Evolutionary conservation across 2,888 invertebrate species (phyloP).

Genomic region (Norana najaformis): DNA sequence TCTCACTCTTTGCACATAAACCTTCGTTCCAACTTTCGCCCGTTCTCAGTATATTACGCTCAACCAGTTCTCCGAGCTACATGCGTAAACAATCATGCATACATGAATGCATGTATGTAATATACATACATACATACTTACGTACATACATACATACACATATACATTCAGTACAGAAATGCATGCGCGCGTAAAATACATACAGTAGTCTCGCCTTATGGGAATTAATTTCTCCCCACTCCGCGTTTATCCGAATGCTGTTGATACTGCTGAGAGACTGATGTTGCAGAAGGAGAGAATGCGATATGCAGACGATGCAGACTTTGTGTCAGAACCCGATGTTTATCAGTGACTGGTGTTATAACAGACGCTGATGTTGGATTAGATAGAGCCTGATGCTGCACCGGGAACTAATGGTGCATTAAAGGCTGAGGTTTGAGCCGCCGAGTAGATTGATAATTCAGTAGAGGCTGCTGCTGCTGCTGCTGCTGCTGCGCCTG

Average conservation of each 20-base stretch:
- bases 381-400: neutral
- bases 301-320: neutral
- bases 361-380: neutral
- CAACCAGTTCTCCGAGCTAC: too few species aligned
- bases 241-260: neutral
- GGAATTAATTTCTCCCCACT: too few species aligned
- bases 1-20: too few species aligned
- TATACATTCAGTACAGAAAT: neutral
- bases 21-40: too few species aligned
- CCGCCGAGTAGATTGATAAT: neutral
- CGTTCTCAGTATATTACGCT: too few species aligned
- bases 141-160: slow-evolving; percentile 19
- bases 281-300: neutral
- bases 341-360: too few species aligned
- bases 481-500: neutral
- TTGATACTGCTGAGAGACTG: too few species aligned
- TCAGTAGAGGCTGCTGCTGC: neutral
- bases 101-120: slow-evolving; percentile 23
- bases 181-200: too few species aligned
- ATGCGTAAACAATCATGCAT: too few species aligned
- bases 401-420: neutral
- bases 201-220: too few species aligned
- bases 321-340: neutral
- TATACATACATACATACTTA: slow-evolving; percentile 26
- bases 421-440: neutral